phyloP scores from a whole-genome alignment of 2,113 vertebrate species.

The Irena cyanogastra region DNA sequence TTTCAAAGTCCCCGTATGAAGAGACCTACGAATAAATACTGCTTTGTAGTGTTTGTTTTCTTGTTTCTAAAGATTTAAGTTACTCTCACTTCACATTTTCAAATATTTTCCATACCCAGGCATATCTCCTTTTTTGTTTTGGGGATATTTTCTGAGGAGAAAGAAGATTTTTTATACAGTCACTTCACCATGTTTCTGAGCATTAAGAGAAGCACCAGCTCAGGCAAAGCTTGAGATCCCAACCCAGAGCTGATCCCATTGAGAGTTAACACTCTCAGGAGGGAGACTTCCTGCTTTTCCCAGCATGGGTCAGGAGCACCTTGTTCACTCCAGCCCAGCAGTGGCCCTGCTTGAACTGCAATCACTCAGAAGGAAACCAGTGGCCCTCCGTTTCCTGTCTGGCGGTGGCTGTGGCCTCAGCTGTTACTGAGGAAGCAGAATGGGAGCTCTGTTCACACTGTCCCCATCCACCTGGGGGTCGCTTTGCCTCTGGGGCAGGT shows the following conservation, averaged over 20 bases:
- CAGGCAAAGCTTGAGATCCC: background rate
- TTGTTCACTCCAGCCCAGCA: background rate
- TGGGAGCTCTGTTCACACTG: fast-evolving
- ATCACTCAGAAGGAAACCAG: background rate
- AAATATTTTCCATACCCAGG: background rate
- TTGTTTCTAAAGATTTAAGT: background rate
- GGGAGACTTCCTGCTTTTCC: background rate
- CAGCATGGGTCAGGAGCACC: background rate
- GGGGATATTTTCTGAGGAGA: background rate
- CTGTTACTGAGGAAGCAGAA: background rate
- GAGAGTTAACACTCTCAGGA: background rate
- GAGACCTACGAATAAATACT: background rate
- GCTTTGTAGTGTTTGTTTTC: background rate
- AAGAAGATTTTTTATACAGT: background rate
- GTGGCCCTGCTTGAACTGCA: background rate
- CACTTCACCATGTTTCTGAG: background rate
- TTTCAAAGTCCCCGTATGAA: background rate
- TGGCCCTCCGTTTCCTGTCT: background rate
- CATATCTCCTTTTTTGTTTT: background rate
- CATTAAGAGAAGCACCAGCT: background rate
- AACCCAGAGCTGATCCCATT: background rate
- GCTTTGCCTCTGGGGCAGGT: background rate
- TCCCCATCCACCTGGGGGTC: too few relatives aligned
- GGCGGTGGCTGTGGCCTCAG: background rate
- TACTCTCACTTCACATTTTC: constrained; percentile 20